Base-by-base conservation (phyloP, 2,113 vertebrate species). In the Scomber colias region DNA sequence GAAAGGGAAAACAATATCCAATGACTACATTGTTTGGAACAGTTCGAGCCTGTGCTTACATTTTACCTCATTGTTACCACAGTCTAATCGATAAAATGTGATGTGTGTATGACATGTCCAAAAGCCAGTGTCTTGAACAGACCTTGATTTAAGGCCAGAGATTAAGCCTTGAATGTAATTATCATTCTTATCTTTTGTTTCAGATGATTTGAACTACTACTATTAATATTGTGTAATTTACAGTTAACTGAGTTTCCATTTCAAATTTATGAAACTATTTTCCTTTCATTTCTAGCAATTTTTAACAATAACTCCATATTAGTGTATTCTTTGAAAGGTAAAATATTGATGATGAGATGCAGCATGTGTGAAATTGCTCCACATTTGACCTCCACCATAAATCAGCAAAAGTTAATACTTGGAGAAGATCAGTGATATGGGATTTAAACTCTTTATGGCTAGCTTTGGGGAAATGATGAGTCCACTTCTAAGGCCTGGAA, bases 61-160 rank as follows among this genome's bases (percentile, higher is more conserved):
- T 76, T 86, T 89, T 76, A 85, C 60, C 69, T 90, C 82, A 90
- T 86, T 87, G 73, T 91, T 85, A 83, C 64, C 66, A 73, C 65
- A 80, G 77, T 84, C 77, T 80, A 87, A 86, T 89, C 45, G 57
- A 87, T 82, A 82, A 83, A 87, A 88, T 73, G 54, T 88, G 84
- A 89, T 67, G 78, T 55, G 13, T 12, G 13, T 12, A 49, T 72
- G 67, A 88, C 77, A 79, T 35, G n/a, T 90, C 78, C 75, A 86
- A 83, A 49, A 79, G 35, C 16, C 27, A 17, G 46, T 75, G 70
- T 83, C 55, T 72, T 54, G 30, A 78, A 57, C 66, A 61, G n/a
- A 68, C 8, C 8, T 53, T 53, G 70, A 31, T 72, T 67, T 74
- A 63, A 79, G 61, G 30, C 50, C 21, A 51, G 44, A 71, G 48